Base-by-base conservation (phyloP, 1,140 invertebrate species). In the Leptinotarsa undecemlineata region DNA sequence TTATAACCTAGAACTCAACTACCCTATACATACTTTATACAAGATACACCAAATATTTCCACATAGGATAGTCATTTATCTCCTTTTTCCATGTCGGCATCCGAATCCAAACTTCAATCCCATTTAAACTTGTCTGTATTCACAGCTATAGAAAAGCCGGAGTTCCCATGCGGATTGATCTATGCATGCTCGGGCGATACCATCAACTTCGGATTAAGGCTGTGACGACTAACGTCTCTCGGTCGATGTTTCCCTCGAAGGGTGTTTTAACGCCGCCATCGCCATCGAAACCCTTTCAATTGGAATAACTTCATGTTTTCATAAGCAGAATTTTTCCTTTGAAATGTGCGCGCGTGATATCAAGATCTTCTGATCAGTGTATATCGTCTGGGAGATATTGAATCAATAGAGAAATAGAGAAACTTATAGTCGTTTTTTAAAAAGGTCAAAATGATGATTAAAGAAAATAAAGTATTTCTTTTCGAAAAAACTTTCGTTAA, bases 61-160 rank as follows among this genome's bases (percentile, higher is more conserved):
- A 23, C 68, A 70, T 60, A 70, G 68, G 60, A 70, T 60, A 48
- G 68, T 57, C 68, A 70, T 70, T 73, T 76, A 76, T 76, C 73
- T 72, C 72, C 72, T 70, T 74, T 74, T 76, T 73, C 73, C 68
- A 48, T 74, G 68, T 64, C 72, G 73, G 62, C 72, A 67, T 77
- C 72, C 74, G 69, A 20, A 72, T 72, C 33, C 51, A 68, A 68
- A 63, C 76, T 73, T 77, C 76, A 77, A 77, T 77, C 76, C 74
- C 76, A 77, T 77, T 77, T 77, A 74, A 67, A 77, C 68, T 77
- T 72, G 73, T 77, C 76, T 74, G 76, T 74, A 77, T 77, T 77
- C 76, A 69, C 33, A 70, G 68, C 68, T 51, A 57, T 70, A 72
- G 68, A 42, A 47, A n/a, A 73, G 72, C 64, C 61, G n/a, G 62